phyloP scores from a whole-genome alignment of 2,797 vertebrate species.

The Nyctibius grandis region DNA sequence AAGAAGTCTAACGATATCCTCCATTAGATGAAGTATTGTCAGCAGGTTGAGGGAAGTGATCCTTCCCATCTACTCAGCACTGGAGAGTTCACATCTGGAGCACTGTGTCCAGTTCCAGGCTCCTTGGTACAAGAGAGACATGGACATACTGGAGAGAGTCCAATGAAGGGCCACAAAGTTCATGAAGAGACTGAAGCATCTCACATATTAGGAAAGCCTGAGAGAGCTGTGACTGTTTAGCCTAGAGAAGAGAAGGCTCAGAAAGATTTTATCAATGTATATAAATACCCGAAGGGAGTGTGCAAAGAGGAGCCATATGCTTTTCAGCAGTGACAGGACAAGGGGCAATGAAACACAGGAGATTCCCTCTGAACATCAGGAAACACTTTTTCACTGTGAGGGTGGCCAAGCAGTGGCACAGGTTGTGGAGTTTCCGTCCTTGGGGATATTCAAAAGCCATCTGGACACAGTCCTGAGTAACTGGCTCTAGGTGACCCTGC shows the following conservation, averaged over 20 bases:
- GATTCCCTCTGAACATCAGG: not conserved
- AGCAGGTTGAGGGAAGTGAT: not conserved
- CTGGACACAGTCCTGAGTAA: not conserved
- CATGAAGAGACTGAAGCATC: not conserved
- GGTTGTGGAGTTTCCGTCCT: not conserved
- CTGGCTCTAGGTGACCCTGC: not conserved
- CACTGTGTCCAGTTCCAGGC: not conserved
- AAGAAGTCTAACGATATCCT: not conserved
- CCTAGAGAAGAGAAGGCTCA: not conserved
- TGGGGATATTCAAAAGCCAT: not conserved
- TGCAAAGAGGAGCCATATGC: not conserved
- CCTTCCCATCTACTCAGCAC: not conserved
- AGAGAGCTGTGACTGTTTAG: not conserved
- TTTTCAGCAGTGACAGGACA: not conserved
- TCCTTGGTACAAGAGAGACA: not conserved
- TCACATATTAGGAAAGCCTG: not conserved
- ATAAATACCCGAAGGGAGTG: not conserved
- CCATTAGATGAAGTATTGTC: not conserved
- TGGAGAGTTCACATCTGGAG: not conserved
- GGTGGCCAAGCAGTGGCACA: not conserved
- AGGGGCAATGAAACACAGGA: not conserved
- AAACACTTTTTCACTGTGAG: not conserved
- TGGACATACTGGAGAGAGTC: not conserved
- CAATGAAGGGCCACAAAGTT: not conserved
- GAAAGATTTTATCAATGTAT: not conserved